A percentile compares a stretch with the other conserved stretches of the same genome.
Evolutionary conservation across 2,113 vertebrate genomes (phyloP).

Genomic region (Rhinogobius similis): DNA sequence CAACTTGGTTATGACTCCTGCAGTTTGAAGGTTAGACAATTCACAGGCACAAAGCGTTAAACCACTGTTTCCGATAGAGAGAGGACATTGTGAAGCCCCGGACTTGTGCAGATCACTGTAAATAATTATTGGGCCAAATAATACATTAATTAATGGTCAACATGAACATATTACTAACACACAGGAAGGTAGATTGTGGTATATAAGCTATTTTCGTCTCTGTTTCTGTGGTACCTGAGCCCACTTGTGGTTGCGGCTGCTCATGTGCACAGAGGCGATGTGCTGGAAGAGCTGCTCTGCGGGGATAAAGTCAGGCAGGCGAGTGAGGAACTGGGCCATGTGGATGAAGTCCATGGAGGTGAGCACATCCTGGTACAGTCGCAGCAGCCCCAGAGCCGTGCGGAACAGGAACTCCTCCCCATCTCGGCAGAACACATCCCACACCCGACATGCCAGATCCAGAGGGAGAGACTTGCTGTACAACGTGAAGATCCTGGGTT

Average conservation of each 20-base stretch:
- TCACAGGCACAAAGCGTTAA: no score
- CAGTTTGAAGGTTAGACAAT: no score
- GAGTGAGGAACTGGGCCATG: conserved; percentile 94
- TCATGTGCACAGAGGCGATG: conserved; percentile 89
- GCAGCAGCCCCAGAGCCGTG: conserved; percentile 89
- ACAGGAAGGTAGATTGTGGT: no score
- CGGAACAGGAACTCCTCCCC: conserved; percentile 96
- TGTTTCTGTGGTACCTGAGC: conserved; percentile 78
- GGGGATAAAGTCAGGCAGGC: conserved; percentile 87
- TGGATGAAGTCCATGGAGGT: conserved; percentile 97
- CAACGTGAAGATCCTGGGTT: conserved; percentile 91
- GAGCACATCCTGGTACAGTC: conserved; percentile 89
- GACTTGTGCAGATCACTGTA: no score
- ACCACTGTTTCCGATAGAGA: no score
- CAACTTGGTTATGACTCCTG: no score
- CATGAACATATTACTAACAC: no score
- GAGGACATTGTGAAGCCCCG: no score
- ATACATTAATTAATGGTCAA: no score
- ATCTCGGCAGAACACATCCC: conserved; percentile 96
- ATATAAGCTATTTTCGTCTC: no score
- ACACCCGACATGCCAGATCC: conserved; percentile 93
- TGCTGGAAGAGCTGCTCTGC: conserved; percentile 86
- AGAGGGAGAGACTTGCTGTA: conserved; percentile 94
- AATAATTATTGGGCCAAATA: no score
- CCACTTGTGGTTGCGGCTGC: conserved; percentile 92